Evolutionary conservation across 1,140 invertebrate species (phyloP).

Genomic region (Drosophila teissieri): DNA sequence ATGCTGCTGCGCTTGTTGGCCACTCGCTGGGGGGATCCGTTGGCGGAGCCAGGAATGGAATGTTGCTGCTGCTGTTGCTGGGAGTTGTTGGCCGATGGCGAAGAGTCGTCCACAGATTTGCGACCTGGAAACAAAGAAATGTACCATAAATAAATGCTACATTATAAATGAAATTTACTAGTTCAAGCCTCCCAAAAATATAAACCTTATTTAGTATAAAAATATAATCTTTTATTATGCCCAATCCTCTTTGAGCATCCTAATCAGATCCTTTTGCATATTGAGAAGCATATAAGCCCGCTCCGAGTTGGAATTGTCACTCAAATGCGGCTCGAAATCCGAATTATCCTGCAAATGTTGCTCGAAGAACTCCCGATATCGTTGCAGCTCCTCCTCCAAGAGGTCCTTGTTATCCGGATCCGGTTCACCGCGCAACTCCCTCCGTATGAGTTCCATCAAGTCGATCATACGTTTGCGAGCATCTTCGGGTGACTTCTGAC

Average conservation of each 20-base stretch:
- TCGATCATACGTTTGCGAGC: slow-evolving; percentile 13
- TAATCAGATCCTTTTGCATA: slow-evolving; percentile 69
- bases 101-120: slow-evolving; percentile 63
- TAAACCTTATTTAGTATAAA: no score
- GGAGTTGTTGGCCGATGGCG: slow-evolving; percentile 16
- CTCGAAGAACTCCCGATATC: slow-evolving; percentile 51
- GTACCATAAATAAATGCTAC: no score
- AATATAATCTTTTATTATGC: no score
- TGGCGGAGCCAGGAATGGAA: slow-evolving; percentile 45
- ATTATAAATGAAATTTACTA: no score
- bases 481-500: background rate
- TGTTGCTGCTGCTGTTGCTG: slow-evolving; percentile 62
- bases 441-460: slow-evolving; percentile 44
- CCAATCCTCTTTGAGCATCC: slow-evolving; percentile 43
- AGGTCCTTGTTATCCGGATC: slow-evolving; percentile 17
- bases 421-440: slow-evolving; percentile 55
- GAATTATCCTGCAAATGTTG: slow-evolving; percentile 8
- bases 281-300: slow-evolving; percentile 56
- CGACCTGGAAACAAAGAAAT: slow-evolving; percentile 37
- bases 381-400: slow-evolving; percentile 56
- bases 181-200: no score
- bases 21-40: slow-evolving; percentile 65
- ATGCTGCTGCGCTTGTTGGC: slow-evolving; percentile 84
- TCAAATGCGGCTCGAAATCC: slow-evolving; percentile 4
- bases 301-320: slow-evolving; percentile 10